Percentiles rank a stretch among this genome's conserved stretches.
phyloP scores from a whole-genome alignment of 2,888 invertebrate genomes.

The Drosophila formosana region DNA sequence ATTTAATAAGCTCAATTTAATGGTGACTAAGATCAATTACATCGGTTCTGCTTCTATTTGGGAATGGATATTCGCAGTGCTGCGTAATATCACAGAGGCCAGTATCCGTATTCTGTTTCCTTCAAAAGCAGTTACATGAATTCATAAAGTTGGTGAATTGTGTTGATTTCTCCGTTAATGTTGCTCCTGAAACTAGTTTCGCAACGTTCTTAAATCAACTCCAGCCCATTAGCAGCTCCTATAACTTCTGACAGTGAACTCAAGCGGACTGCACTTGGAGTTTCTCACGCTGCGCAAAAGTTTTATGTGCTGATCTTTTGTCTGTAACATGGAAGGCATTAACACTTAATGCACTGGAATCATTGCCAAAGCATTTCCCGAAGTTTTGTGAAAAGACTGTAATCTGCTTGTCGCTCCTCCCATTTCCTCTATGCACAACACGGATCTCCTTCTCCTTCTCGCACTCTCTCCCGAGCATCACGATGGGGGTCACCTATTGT shows the following conservation, averaged over 20 bases:
- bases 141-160: neutral
- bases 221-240: neutral
- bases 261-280: conserved; percentile 10
- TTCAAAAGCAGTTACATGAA: neutral
- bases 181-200: neutral
- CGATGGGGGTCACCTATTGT: conserved; percentile 40
- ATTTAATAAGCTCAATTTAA: neutral
- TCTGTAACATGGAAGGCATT: conserved; percentile 52
- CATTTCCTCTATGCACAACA: conserved; percentile 41
- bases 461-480: neutral
- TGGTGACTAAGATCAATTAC: conserved; percentile 11
- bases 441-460: neutral
- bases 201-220: conserved; percentile 6
- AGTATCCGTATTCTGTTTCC: neutral
- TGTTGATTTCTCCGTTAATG: neutral
- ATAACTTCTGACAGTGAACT: conserved; percentile 18
- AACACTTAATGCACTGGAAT: conserved; percentile 55
- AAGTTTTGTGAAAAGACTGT: conserved; percentile 21
- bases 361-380: conserved; percentile 38
- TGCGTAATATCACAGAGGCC: neutral
- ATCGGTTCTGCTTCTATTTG: neutral
- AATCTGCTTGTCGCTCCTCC: conserved; percentile 44
- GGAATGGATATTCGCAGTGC: neutral
- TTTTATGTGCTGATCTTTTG: conserved; percentile 21
- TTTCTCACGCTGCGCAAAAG: conserved; percentile 41